Base-by-base conservation (phyloP, 2,888 invertebrate genomes). In the Portevinia maculata region DNA sequence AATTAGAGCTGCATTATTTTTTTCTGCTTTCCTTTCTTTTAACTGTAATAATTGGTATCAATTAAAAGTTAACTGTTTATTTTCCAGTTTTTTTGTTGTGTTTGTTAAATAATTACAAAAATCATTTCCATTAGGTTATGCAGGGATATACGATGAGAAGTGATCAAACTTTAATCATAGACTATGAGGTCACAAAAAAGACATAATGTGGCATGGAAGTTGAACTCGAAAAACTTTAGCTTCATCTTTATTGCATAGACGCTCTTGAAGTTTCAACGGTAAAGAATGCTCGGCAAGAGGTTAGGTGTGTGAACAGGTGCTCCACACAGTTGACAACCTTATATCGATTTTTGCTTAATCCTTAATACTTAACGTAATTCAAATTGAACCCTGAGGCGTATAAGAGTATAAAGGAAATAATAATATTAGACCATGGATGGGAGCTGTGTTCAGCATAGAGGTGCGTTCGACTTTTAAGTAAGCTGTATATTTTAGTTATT, bases 301-400 rank as follows among this genome's bases (percentile, higher is more conserved):
- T 48, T 9, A 52, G 55, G 15, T 21, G 52, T 34, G 67, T 50
- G 44, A 8, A 11, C 44, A 8, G 3, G 19, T 5, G 19, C 8
- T 4, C 39, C 1, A 15, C 60, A 60, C 48, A 69, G 53, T 39
- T 73, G 59, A 65, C 53, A 65, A 75, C 60, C 46, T 53, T 34
- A 28, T 65, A 81, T 81, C 65, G 76, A 81, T 76, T 76, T 52
- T 70, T 78, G 46, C 59, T 41, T 71, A 48, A 76, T 48, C 70
- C 76, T 60, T 81, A 59, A 75, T 75, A n/a, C n/a, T n/a, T n/a
- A 76, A 81, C 65, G 75, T 75, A 81, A 81, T 81, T 81, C 75
- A 81, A 81, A 81, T 76, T 75, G 69, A 81, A 71, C 81, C 81
- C 75, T 46, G 55, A 81, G 71, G 75, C 75, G 70, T 64, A 81